Evolutionary conservation across 2,888 invertebrate species (phyloP), one percentile per base, ranked within the genome.

Genomic region (Tinea semifulvella): DNA sequence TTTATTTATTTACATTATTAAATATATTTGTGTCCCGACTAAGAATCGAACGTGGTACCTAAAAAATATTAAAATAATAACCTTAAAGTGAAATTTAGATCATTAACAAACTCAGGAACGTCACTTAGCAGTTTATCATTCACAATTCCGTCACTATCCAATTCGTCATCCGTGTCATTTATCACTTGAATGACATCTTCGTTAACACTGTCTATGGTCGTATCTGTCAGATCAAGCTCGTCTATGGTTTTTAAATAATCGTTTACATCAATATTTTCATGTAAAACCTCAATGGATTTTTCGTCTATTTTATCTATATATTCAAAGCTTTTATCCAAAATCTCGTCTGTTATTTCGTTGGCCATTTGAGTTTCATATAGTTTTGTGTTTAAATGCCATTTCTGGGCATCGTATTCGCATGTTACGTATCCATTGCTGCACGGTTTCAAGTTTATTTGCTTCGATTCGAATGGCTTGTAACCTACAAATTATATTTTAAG

Each of bases 391-490:
- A 18, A 7, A 18, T 36, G 16, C 18, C 16, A 17, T 36, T 18
- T 36, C 2, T n/a, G 10, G n/a, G 16, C 47, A 1, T 59, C 53
- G 43, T 60, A 60, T 42, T 63, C 57, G 52, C 69, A 71, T 0
- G 59, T 65, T 0, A 73, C 46, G 1, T 48, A 52, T 1, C 73
- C 74, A 42, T 65, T 67, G 17, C 68, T 63, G 0, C 68, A 59
- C 0, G 66, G 56, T 62, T 65, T 62, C 49, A 73, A 62, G 45
- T 65, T 63, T 14, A 74, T 65, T 63, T 76, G 66, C 43, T 74
- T 76, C 0, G 70, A 68, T 0, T 73, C 69, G 50, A 76, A 77
- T 0, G 76, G 76, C 53, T 72, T 76, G 58, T 75, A 77, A 38
- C 71, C 76, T 75, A 62, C n/a, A n/a, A n/a, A n/a, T n/a, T n/a